Base-by-base conservation (phyloP, 2,888 invertebrate species). In the Incurvaria masculella region DNA sequence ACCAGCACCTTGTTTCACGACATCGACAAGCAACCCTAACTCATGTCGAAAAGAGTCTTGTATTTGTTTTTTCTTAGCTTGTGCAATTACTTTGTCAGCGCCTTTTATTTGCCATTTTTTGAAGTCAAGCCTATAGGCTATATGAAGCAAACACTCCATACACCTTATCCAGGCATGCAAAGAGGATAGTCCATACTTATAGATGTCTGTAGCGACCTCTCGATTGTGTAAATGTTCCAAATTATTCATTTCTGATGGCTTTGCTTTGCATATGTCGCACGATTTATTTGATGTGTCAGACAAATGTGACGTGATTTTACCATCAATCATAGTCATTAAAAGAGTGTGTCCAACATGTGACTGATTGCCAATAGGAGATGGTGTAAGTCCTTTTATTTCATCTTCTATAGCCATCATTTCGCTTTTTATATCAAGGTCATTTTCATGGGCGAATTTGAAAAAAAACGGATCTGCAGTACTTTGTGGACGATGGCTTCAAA, bases 141-240 rank as follows among this genome's bases (percentile, higher is more conserved):
- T 27, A 46, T 59, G 55, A 19, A 59, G 49, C 20, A 57, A 40
- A 49, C 55, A 58, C 50, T 60, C 59, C 50, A 59, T 56, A 17
- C 52, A 52, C 17, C 58, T 51, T 39, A 60, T 57, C 55, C 55
- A 56, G 18, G 46, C 52, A 56, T 58, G 58, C 33, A 59, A 47
- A 23, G 53, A 45, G 2, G 56, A 58, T 17, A 59, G 39, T 11
- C 56, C 56, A 38, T 51, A 56, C 49, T 49, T 38, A 21, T 52
- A 52, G 41, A 53, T 51, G 8, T 52, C 48, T 42, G 45, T 52
- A 23, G 50, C 48, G 20, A 52, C 48, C 40, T 48, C 33, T 52
- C 43, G 48, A 38, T 52, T 23, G 49, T 50, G 49, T 45, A 55
- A 48, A 39, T 50, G 46, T 27, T 54, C 52, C 19, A 57, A 43